These are phyloP conservation scores for Fratercula arctica DNA, from an alignment of 2,797 vertebrate genomes.

Conservation along the genomic window DNA sequence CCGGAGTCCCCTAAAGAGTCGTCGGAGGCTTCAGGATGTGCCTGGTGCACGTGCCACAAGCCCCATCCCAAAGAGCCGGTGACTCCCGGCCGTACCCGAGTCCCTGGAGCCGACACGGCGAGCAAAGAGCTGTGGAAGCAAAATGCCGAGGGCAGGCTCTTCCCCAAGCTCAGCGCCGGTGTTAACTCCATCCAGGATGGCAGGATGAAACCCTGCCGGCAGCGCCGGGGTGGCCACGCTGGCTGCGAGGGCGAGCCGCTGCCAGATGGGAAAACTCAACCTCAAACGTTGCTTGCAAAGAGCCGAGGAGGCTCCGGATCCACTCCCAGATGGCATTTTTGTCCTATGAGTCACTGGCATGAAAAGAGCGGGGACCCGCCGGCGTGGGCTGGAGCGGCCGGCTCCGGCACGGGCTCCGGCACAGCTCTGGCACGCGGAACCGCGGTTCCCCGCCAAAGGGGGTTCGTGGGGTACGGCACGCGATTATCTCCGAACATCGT, in stretches of 20 bases:
- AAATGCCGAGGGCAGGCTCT: neutral
- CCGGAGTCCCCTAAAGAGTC: neutral
- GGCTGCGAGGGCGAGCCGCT: neutral
- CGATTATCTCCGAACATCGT: accelerated
- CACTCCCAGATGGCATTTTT: neutral
- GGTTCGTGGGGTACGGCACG: accelerated
- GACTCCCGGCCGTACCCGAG: neutral
- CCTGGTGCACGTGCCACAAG: neutral
- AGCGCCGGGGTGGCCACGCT: neutral
- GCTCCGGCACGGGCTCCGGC: neutral
- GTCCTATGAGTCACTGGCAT: conserved; percentile 25
- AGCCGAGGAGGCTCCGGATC: neutral
- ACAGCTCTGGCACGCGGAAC: neutral
- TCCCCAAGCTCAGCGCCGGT: accelerated
- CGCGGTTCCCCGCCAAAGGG: neutral
- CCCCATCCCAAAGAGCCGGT: accelerated
- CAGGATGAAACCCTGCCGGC: neutral
- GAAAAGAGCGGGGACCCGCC: neutral
- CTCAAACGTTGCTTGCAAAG: accelerated
- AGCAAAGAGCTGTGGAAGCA: neutral
- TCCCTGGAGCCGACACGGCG: accelerated
- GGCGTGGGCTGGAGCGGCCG: neutral
- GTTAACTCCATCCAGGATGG: accelerated
- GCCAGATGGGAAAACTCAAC: neutral
- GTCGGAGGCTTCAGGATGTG: accelerated